Base-by-base conservation (phyloP, 2,888 invertebrate genomes). In the Augiades crinisus region DNA sequence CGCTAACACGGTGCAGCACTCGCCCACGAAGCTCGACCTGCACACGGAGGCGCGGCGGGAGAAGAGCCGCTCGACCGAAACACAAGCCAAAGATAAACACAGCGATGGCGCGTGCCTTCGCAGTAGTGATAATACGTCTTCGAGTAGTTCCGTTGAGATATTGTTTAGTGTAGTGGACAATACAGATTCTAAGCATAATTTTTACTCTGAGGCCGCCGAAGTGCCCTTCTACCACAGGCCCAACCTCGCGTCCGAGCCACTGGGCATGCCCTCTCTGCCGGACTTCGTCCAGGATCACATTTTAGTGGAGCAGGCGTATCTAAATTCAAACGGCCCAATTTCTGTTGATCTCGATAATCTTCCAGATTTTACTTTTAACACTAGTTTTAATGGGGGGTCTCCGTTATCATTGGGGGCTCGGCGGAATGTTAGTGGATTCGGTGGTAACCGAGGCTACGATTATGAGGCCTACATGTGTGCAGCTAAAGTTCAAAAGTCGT, bases 231-330 rank as follows among this genome's bases (percentile, higher is more conserved):
- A 85, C 65, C 83, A 85, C 57, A 74, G 87, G 63, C 86, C 86
- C 8, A 85, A 83, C 58, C 60, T 85, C 67, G 84, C 87, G 16
- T 80, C 84, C 0, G 89, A 89, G 65, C 87, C 88, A 10, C 61
- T 87, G 54, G 89, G 89, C 47, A 87, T 94, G 62, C 93, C 94
- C 1, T 93, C 94, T 5, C 75, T 96, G 60, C 96, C 96, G 0
- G 96, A 96, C 75, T 96, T 96, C 82, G 96, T 97, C 45, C 96
- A 96, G 75, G 96, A 96, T 79, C 96, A 96, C 79, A 91, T 96
- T 77, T 91, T 96, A 62, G 93, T 96, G 30, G 95, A 95, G 70
- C 94, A 95, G 65, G 93, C 93, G 57, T 94, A 93, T 75, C 84
- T 94, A 65, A 90, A 90, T 64, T 86, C 91, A 34, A 82, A 87